Base-by-base conservation (phyloP, 2,888 invertebrate genomes). In the Ichneumoninae sp. region DNA sequence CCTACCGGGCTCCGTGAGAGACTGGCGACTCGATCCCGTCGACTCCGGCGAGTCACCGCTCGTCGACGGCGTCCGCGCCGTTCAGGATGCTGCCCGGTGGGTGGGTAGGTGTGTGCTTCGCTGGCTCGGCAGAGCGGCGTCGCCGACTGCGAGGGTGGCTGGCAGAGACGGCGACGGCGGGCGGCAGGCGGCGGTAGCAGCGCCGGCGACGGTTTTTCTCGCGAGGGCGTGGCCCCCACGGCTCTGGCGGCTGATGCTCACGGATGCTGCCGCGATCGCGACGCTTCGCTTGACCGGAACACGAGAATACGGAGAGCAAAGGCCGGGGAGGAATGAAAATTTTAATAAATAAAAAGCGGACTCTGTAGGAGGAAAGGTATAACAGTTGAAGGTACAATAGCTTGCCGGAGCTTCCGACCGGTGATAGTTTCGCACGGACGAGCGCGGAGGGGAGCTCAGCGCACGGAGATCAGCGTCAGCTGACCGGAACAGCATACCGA, bases 221-320 rank as follows among this genome's bases (percentile, higher is more conserved):
- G 88, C 90, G 92, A 92, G 92, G 92, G 92, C 92, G 92, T 92
- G 92, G 92, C 89, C 88, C 89, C 85, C 75, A 83, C 84, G 78
- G 86, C 79, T 83, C 77, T 87, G 87, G 86, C 87, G 83, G 33
- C 76, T 26, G 50, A 36, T 13, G 60, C 57, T 76, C 66, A 26
- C 68, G 36, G 54, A 40, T 44, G 40, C 10, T 44, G 16, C 16
- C 19, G 71, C 54, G 63, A 44, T 73, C 26, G 57, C 52, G 33
- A 71, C 52, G 52, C 33, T 33, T 16, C 40, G 57, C 40, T 57
- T 6, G 7, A 36, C n/a, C 47, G 4, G 44, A 69, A 40, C 10
- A 40, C 75, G 44, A 36, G 19, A 57, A 44, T 30, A 54, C 30
- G 1, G 13, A 26, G 57, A n/a, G 36, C 16, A n/a, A 50, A 6